Percentiles rank a stretch among this genome's conserved stretches.
Conservation (phyloP, 2,888 invertebrate genomes). For the Anarsia innoxiella region DNA sequence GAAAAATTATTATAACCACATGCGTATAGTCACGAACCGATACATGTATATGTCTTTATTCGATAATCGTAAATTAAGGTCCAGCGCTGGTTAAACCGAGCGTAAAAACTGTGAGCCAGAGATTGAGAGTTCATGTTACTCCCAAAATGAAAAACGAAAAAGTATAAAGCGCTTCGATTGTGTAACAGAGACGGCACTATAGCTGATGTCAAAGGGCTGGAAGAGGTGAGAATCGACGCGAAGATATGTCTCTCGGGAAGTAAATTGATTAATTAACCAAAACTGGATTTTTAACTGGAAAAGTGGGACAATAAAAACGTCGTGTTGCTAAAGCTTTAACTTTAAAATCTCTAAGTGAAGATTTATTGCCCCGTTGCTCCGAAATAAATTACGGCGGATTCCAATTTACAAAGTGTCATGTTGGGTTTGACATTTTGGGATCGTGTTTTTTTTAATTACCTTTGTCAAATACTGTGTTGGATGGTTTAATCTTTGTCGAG, state of each 20-base stretch:
- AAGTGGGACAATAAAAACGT: conserved; percentile 11
- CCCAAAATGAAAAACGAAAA: conserved; percentile 50
- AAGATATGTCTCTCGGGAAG: conserved; percentile 25
- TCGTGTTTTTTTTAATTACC: conserved; percentile 29
- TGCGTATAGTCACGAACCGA: conserved; percentile 26
- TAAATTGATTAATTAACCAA: conserved; percentile 24
- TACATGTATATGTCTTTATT: conserved; percentile 57
- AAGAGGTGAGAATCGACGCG: conserved; percentile 23
- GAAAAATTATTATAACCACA: conserved; percentile 39
- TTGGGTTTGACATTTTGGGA: conserved; percentile 22
- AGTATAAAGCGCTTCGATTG: conserved; percentile 30
- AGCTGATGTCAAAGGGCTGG: conserved; percentile 37
- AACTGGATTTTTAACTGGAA: conserved; percentile 11
- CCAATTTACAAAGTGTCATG: conserved; percentile 53
- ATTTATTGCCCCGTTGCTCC: conserved; percentile 34
- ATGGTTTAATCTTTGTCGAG: conserved; percentile 55
- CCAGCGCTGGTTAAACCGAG: conserved; percentile 57
- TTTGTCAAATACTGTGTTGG: conserved; percentile 39
- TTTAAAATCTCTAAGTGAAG: conserved; percentile 30
- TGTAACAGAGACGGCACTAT: conserved; percentile 38
- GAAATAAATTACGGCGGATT: conserved; percentile 31
- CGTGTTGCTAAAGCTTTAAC: conserved; percentile 24
- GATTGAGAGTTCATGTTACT: conserved; percentile 69
- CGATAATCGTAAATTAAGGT: conserved; percentile 68
- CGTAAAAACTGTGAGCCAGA: conserved; percentile 65